Evolutionary conservation across 2,113 vertebrate genomes (phyloP).

Genomic region (Equus przewalskii): DNA sequence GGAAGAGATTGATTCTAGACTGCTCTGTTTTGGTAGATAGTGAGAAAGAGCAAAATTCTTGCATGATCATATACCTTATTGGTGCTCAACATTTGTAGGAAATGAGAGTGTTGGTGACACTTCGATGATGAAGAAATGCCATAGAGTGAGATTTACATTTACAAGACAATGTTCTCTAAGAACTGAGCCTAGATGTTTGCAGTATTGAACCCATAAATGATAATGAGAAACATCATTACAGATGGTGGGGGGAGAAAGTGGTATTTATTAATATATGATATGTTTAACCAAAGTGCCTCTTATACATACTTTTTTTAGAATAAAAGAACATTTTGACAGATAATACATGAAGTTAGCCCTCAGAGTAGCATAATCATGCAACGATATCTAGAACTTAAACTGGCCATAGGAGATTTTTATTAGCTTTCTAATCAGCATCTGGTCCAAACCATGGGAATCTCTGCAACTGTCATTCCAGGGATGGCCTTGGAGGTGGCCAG

Average conservation of each 20-base stretch:
- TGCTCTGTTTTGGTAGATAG: not conserved
- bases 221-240: slow-evolving; percentile 4
- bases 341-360: not conserved
- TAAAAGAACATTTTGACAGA: not conserved
- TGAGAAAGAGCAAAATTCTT: not conserved
- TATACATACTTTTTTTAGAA: not conserved
- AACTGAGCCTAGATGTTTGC: slow-evolving; percentile 80
- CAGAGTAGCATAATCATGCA: not conserved
- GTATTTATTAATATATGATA: slow-evolving; percentile 78
- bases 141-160: slow-evolving; percentile 55
- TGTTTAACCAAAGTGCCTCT: slow-evolving; percentile 68
- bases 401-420: not conserved
- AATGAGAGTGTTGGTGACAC: slow-evolving; percentile 57
- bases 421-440: not conserved
- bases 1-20: slow-evolving; percentile 20
- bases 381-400: not conserved
- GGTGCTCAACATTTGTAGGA: slow-evolving; percentile 47
- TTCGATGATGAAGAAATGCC: slow-evolving; percentile 54
- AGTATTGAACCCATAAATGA: slow-evolving; percentile 56
- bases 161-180: slow-evolving; percentile 84
- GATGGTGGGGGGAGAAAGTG: slow-evolving; percentile 62
- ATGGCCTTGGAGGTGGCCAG: not conserved
- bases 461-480: not conserved
- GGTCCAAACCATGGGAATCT: not conserved
- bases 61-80: slow-evolving; percentile 38